Base-by-base conservation (phyloP, 2,888 invertebrate genomes). In the Hermodice carunculata region DNA sequence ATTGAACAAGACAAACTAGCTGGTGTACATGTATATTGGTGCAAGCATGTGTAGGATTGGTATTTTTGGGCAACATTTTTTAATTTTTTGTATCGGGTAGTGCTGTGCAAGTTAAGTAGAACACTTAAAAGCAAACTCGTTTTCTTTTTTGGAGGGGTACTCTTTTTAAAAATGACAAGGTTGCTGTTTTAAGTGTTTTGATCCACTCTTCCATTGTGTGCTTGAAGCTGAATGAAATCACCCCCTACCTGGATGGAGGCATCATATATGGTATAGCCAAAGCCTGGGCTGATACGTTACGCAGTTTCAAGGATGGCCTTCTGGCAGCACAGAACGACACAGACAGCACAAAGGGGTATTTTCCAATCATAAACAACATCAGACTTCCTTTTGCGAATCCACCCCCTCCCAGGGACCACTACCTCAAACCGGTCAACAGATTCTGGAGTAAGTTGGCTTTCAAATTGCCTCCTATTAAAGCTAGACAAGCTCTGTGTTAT, bases 211-310 rank as follows among this genome's bases (percentile, higher is more conserved):
- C 6, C 44, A n/a, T n/a, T 40, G 1, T 34, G 24, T 22, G 46
- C 14, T 63, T 65, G 3, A 71, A 90, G 89, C 75, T 90, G 52
- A 90, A 90, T 77, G 89, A 89, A 81, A 89, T 90, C 60, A 90
- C 90, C 5, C 89, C 90, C 0, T 90, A 87, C 80, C 81, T 90
- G 48, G 90, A 90, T 77, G 90, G 90, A 1, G 89, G 89, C 14
- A 83, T 90, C n/a, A 86, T 89, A 64, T 90, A 91, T 78, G 90
- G 90, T 1, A 88, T 88, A 0, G 87, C 88, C 8, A 89, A 89
- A 76, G 88, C 88, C 43, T 90, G 90, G 89, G 85, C 89, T 1
- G 89, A 90, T 79, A 85, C 87, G 31, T 81, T 90, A 40, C 78
- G 90, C 14, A 19, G 17, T 28, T 71, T 67, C 61, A 40, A 64